Percentiles rank a stretch among this genome's conserved stretches.
Evolutionary conservation across 2,113 vertebrate genomes (phyloP).

Genomic region (Poeciliopsis turrubarensis): DNA sequence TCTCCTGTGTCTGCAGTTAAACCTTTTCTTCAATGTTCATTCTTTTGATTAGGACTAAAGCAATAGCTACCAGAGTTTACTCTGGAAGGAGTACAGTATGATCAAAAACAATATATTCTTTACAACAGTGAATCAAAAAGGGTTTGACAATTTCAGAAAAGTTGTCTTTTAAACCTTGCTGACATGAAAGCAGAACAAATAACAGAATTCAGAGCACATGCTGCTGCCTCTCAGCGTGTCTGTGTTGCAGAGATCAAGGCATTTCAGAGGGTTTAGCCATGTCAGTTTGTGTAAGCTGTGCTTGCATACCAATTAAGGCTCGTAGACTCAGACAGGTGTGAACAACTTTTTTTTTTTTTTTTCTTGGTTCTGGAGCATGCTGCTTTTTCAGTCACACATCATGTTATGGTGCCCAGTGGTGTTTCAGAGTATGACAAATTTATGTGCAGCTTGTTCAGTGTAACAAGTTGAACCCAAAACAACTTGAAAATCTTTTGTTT

Average conservation of each 20-base stretch:
- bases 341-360: not conserved
- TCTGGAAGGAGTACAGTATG: slow-evolving; percentile 2
- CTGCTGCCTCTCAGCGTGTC: slow-evolving; percentile 1
- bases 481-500: not conserved
- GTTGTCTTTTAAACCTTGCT: not conserved
- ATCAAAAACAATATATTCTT: not conserved
- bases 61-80: slow-evolving; percentile 6
- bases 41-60: slow-evolving; percentile 14
- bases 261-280: slow-evolving; percentile 14
- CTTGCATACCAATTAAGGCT: slow-evolving; percentile 19
- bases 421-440: not conserved
- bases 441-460: not conserved
- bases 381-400: slow-evolving; percentile 6
- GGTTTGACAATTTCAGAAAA: not conserved
- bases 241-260: slow-evolving; percentile 1
- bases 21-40: slow-evolving; percentile 1
- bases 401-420: not conserved
- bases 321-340: slow-evolving; percentile 14
- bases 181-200: slow-evolving; percentile 7
- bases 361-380: not conserved
- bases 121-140: not conserved
- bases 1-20: slow-evolving; percentile 32
- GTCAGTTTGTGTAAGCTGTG: slow-evolving; percentile 12
- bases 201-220: slow-evolving; percentile 2
- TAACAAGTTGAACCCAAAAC: not conserved